Evolutionary conservation across 2,113 vertebrate species (phyloP).

Genomic region (Pseudorasbora parva): DNA sequence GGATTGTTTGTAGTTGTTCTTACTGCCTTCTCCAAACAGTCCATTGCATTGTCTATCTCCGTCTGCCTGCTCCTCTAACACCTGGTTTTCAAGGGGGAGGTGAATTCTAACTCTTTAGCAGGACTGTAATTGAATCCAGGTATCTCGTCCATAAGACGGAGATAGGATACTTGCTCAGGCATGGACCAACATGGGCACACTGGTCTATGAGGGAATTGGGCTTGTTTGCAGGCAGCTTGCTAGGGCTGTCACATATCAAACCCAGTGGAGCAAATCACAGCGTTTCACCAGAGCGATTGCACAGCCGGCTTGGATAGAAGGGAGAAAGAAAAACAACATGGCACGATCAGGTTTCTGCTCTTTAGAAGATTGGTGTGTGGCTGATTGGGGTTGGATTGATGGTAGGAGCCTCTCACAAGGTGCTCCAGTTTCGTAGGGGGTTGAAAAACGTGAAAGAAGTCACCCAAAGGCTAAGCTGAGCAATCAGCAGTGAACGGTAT

Average conservation of each 20-base stretch:
- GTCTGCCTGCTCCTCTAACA: neutral
- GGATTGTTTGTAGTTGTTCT: slow-evolving; percentile 1
- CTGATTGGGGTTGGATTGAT: neutral
- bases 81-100: slow-evolving; percentile 8
- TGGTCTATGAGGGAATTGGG: slow-evolving; percentile 38
- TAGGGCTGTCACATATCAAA: slow-evolving; percentile 56
- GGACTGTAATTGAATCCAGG: neutral
- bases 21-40: neutral
- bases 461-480: slow-evolving; percentile 5
- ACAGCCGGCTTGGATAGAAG: neutral
- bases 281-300: slow-evolving; percentile 44
- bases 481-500: neutral
- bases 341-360: slow-evolving; percentile 37
- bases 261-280: slow-evolving; percentile 53
- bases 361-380: slow-evolving; percentile 32
- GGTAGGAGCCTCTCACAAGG: neutral
- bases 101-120: slow-evolving; percentile 18
- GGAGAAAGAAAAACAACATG: slow-evolving; percentile 28
- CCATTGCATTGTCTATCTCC: neutral
- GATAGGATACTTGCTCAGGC: slow-evolving; percentile 39
- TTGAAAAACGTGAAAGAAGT: slow-evolving; percentile 2
- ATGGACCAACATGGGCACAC: slow-evolving; percentile 29
- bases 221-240: slow-evolving; percentile 40
- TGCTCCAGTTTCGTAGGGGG: slow-evolving; percentile 3
- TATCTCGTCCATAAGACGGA: neutral